Conservation (phyloP, 1,140 invertebrate genomes). For the Drosophila micromelanica region DNA sequence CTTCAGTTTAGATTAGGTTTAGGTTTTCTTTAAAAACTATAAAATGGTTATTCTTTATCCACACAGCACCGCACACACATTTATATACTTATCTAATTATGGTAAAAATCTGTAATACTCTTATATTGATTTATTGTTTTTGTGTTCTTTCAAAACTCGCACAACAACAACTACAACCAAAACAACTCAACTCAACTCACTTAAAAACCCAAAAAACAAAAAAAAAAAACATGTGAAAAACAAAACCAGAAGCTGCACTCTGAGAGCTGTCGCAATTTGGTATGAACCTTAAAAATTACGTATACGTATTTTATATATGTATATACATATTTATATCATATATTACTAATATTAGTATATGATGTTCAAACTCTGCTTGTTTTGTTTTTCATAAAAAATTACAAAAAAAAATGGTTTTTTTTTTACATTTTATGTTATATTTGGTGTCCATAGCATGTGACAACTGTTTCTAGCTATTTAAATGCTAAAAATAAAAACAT, state of each 20-base stretch:
- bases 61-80: conserved; percentile 39
- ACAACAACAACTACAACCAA: conserved; percentile 28
- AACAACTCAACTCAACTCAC: conserved; percentile 36
- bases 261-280: conserved; percentile 85
- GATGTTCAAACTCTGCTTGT: conserved; percentile 59
- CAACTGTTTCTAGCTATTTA: neutral
- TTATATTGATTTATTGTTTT: conserved; percentile 52
- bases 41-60: conserved; percentile 25
- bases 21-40: conserved; percentile 10
- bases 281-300: conserved; percentile 66
- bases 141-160: conserved; percentile 54
- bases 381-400: conserved; percentile 59
- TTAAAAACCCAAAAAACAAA: conserved; percentile 40
- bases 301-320: conserved; percentile 10
- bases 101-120: conserved; percentile 25
- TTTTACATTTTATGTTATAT: conserved; percentile 19
- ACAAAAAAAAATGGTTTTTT: conserved; percentile 19
- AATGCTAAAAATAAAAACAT: conserved; percentile 8
- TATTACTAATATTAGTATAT: conserved; percentile 51
- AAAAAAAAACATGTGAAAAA: conserved; percentile 51
- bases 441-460: conserved; percentile 26
- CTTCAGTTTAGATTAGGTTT: conserved; percentile 29
- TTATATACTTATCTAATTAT: conserved; percentile 31
- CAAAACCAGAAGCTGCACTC: conserved; percentile 83
- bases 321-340: conserved; percentile 31